Evolutionary conservation across 1,140 invertebrate genomes (phyloP), one percentile per base, ranked within the genome.

Genomic region (Drosophila parabipectinata): DNA sequence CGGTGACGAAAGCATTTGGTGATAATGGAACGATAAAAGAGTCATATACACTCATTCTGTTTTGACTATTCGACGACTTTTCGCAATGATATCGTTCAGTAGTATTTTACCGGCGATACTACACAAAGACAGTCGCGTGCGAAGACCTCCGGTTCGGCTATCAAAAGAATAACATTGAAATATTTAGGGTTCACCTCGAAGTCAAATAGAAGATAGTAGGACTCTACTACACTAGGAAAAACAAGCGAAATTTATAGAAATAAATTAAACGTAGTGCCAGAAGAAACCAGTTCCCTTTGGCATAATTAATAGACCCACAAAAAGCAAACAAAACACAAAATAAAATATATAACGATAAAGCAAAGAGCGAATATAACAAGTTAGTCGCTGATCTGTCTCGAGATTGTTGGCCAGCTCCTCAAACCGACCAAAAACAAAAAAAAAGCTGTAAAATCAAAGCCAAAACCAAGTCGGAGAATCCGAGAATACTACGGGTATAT

Each of bases 21-120:
- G 81, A 87, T 85, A 85, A 85, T 85, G 81, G 57, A 87, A 85
- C 78, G 81, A 85, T 85, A 85, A 85, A 85, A 85, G 82, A 80
- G 63, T 63, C 77, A 71, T 48, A 71, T 48, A 53, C 47, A 61
- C 54, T 52, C 59, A 63, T 67, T 62, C 37, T 30, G 45, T 67
- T 52, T 51, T 26, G 24, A 54, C 58, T 51, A 62, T 44, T 62
- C 30, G 62, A 64, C 72, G 62, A 67, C 72, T 66, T 63, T 28
- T 71, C 58, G 63, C 63, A 41, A 37, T 50, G 63, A 56, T 48
- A 69, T 47, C 12, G 18, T 18, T 28, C 67, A 51, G 26, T 45
- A 58, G 63, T 69, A 30, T 32, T 37, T 37, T 32, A 14, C 52
- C 50, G 52, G 37, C 28, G 72, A 74, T 63, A 74, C 58, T 58